Percentiles rank a stretch among this genome's conserved stretches.
phyloP scores from a whole-genome alignment of 2,113 vertebrate genomes.

The Dromas ardeola region DNA sequence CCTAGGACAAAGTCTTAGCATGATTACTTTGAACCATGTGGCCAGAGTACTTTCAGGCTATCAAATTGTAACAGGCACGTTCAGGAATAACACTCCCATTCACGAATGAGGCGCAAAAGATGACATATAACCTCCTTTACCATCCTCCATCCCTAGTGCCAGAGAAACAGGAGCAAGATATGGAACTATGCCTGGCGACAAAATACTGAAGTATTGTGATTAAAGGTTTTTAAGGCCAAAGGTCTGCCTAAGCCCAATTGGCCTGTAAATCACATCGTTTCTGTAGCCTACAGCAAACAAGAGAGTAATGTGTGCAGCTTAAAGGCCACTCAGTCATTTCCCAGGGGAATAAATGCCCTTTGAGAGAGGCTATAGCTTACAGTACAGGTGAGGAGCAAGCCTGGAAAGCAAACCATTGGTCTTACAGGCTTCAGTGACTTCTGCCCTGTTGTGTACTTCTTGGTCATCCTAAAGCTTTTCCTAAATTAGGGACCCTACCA shows the following conservation, averaged over 20 bases:
- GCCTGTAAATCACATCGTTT: neutral
- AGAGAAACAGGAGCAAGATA: neutral
- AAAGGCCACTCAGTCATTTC: neutral
- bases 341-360: neutral
- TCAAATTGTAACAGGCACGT: neutral
- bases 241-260: neutral
- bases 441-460: neutral
- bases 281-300: neutral
- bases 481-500: neutral
- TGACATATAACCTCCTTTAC: neutral
- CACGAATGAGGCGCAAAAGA: fast-evolving
- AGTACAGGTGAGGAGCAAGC: neutral
- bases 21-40: neutral
- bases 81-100: neutral
- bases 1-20: neutral
- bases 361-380: neutral
- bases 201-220: neutral
- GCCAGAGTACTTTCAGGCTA: neutral
- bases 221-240: neutral
- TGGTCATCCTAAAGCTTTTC: neutral
- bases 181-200: neutral
- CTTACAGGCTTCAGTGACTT: neutral
- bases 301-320: neutral
- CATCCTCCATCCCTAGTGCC: neutral
- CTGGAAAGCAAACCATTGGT: neutral